These are phyloP conservation scores for Entelurus aequoreus DNA, from an alignment of 2,113 vertebrate genomes.

Conservation along the genomic window DNA sequence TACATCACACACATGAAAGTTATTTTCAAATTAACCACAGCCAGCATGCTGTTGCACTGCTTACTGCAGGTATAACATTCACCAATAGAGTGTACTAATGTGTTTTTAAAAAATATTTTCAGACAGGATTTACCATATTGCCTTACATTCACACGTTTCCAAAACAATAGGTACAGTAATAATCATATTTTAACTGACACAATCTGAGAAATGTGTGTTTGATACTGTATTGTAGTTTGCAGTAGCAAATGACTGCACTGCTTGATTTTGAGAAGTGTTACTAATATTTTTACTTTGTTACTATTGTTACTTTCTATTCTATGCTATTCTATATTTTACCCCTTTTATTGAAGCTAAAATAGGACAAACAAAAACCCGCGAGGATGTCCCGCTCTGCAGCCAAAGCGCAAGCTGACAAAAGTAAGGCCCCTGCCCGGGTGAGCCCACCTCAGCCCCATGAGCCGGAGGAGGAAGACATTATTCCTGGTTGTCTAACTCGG, in stretches of 20 bases:
- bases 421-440: background rate
- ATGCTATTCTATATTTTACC: no score
- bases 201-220: no score
- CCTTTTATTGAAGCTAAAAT: background rate
- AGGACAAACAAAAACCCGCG: background rate
- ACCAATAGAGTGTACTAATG: background rate
- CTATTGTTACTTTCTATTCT: no score
- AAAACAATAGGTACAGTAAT: background rate
- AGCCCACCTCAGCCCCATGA: constrained; percentile 18
- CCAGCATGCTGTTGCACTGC: background rate
- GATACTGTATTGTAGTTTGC: background rate
- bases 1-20: background rate
- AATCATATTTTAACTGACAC: background rate
- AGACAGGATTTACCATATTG: no score
- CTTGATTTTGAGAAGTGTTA: background rate
- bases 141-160: background rate
- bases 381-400: constrained; percentile 54
- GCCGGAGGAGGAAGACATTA: constrained; percentile 39
- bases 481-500: constrained; percentile 54
- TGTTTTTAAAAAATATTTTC: no score
- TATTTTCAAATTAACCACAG: background rate
- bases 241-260: background rate
- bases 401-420: constrained; percentile 62
- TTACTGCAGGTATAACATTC: background rate
- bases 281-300: background rate